Evolutionary conservation across 2,797 vertebrate species (phyloP).

Genomic region (Caiman crocodilus): DNA sequence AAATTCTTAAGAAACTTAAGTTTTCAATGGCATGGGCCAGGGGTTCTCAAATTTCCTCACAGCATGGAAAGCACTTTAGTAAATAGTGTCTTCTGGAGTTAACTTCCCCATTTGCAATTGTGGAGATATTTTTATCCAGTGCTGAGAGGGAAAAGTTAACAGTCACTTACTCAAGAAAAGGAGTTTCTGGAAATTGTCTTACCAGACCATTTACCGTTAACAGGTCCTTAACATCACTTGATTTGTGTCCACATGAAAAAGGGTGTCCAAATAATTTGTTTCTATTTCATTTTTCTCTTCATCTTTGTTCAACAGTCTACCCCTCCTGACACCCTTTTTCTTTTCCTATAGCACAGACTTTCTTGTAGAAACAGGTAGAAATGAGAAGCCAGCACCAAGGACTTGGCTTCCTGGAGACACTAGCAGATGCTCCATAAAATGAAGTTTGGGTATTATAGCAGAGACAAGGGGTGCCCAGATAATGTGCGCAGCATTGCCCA

Average conservation of each 20-base stretch:
- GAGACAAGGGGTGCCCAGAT: neutral
- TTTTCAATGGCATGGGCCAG: neutral
- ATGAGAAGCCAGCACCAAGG: too few relatives aligned
- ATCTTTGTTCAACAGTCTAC: neutral
- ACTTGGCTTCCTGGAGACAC: neutral
- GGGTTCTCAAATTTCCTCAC: neutral
- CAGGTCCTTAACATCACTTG: too few relatives aligned
- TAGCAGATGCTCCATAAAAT: neutral
- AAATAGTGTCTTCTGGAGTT: accelerated
- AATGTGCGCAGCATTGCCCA: neutral
- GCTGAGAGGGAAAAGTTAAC: too few relatives aligned
- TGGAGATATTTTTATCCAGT: neutral
- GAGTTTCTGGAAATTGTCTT: too few relatives aligned
- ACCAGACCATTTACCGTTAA: too few relatives aligned
- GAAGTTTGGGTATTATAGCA: neutral
- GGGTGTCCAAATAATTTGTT: neutral
- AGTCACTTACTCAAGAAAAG: too few relatives aligned
- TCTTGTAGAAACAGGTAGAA: neutral
- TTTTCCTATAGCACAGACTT: neutral
- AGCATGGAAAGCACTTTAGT: neutral
- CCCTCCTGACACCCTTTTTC: neutral
- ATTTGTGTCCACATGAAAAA: too few relatives aligned
- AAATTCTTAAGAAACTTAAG: neutral
- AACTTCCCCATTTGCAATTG: neutral
- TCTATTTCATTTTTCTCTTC: neutral